Conservation (phyloP, 92 coral and sea anemone species). For the Epizoanthus fatuus region DNA sequence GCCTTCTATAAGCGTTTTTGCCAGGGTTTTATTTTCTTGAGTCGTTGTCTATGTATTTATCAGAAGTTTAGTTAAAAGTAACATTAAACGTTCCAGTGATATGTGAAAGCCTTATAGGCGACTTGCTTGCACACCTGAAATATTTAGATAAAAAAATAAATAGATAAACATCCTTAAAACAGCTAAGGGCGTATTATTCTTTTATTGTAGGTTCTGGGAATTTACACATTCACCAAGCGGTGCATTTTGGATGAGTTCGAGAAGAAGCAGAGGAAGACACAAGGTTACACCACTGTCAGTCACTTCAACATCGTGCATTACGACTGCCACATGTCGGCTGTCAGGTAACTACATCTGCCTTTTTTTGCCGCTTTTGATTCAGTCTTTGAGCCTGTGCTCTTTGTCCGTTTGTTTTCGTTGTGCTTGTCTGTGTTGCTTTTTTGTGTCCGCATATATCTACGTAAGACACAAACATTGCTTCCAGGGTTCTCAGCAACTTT, state of each 20-base stretch:
- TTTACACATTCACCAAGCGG: conserved; percentile 96
- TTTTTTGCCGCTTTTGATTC: neutral
- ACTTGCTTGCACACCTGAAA: too few relatives aligned
- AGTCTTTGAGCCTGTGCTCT: neutral
- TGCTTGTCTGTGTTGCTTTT: too few relatives aligned
- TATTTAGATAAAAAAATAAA: too few relatives aligned
- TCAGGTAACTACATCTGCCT: conserved; percentile 69
- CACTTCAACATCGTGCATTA: conserved; percentile 98
- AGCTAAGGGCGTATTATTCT: neutral
- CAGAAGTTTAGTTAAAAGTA: too few relatives aligned
- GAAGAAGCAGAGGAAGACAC: conserved; percentile 96
- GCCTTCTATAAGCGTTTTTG: too few relatives aligned
- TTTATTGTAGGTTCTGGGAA: conserved; percentile 91
- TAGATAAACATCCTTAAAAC: neutral
- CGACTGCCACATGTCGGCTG: conserved; percentile 99
- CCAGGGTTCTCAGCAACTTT: too few relatives aligned
- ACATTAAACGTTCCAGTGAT: too few relatives aligned
- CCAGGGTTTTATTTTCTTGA: too few relatives aligned
- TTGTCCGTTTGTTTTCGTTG: neutral
- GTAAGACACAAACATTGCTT: too few relatives aligned
- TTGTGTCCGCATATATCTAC: too few relatives aligned
- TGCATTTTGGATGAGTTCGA: conserved; percentile 92
- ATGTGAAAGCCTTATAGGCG: too few relatives aligned
- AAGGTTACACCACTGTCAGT: conserved; percentile 98
- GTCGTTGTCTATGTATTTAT: too few relatives aligned